phyloP scores from a whole-genome alignment of 2,888 invertebrate species.

The Metacarcinus magister region DNA sequence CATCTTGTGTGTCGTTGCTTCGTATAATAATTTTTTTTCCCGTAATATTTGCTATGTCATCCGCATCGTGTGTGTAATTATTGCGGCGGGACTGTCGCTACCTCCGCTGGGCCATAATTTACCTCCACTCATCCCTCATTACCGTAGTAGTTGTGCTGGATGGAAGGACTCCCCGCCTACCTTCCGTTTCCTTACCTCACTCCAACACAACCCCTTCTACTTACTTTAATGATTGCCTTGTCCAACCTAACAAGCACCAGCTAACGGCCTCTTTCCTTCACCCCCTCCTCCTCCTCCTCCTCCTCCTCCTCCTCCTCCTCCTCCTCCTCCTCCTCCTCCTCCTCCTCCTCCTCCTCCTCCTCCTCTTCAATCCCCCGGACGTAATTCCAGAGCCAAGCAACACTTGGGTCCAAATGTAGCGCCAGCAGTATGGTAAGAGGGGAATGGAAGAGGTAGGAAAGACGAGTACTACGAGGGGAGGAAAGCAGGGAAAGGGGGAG shows the following conservation, averaged over 20 bases:
- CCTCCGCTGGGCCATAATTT: neutral
- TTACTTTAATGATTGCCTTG: constrained; percentile 13
- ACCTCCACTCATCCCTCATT: neutral
- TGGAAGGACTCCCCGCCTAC: neutral
- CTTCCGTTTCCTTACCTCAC: neutral
- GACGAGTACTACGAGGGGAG: neutral
- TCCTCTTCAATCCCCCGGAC: neutral
- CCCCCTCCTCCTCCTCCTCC: neutral
- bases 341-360: constrained; percentile 26
- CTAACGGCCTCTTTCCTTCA: neutral
- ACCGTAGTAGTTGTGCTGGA: neutral
- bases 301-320: neutral
- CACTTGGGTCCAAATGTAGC: neutral
- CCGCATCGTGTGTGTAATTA: no score
- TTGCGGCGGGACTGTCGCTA: no score
- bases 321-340: constrained; percentile 11
- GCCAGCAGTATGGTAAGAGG: neutral
- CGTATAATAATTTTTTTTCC: no score
- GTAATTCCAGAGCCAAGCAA: neutral
- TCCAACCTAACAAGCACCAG: neutral
- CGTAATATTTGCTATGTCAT: no score
- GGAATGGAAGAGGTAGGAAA: neutral
- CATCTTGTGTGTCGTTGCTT: neutral
- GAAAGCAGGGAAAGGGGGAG: neutral
- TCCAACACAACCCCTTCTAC: neutral